Percentiles rank a stretch among this genome's conserved stretches.
Conservation (phyloP, 2,888 invertebrate species). For the Pseudoips prasinana region DNA sequence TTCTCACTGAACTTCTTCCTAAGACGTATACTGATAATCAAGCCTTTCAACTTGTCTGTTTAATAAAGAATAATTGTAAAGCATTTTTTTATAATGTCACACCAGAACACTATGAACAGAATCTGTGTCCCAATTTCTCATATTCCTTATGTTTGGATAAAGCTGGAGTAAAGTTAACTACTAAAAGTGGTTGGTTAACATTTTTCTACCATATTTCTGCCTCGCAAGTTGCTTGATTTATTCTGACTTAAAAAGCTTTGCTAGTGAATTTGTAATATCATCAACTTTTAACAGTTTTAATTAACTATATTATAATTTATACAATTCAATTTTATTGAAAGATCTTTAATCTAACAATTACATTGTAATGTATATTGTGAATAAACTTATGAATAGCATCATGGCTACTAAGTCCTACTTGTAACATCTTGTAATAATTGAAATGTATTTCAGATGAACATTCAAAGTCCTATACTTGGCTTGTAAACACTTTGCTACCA, state of each 20-base stretch:
- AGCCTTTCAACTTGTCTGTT: slow-evolving; percentile 57
- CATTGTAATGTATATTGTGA: neutral
- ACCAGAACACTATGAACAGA: slow-evolving; percentile 48
- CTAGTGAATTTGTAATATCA: too few species aligned
- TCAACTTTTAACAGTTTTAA: too few species aligned
- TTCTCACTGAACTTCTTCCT: slow-evolving; percentile 61
- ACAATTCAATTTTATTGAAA: too few species aligned
- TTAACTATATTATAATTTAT: too few species aligned
- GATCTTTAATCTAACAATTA: neutral
- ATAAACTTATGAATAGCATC: too few species aligned
- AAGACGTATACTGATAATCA: slow-evolving; percentile 53
- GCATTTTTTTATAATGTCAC: slow-evolving; percentile 75
- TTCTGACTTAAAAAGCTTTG: too few species aligned
- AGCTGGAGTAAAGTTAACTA: slow-evolving; percentile 59
- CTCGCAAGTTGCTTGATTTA: too few species aligned
- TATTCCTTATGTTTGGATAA: slow-evolving; percentile 68
- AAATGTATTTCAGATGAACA: slow-evolving; percentile 41
- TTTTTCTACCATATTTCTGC: too few species aligned
- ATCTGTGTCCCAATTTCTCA: slow-evolving; percentile 71
- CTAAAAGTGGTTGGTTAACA: slow-evolving; percentile 55
- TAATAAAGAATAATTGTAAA: slow-evolving; percentile 56
- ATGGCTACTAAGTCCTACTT: too few species aligned
- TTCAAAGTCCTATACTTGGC: slow-evolving; percentile 72
- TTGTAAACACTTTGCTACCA: slow-evolving; percentile 78
- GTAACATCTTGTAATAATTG: too few species aligned